Evolutionary conservation across 2,797 vertebrate species (phyloP), one percentile per base, ranked within the genome.

Genomic region (Dryobates pubescens): DNA sequence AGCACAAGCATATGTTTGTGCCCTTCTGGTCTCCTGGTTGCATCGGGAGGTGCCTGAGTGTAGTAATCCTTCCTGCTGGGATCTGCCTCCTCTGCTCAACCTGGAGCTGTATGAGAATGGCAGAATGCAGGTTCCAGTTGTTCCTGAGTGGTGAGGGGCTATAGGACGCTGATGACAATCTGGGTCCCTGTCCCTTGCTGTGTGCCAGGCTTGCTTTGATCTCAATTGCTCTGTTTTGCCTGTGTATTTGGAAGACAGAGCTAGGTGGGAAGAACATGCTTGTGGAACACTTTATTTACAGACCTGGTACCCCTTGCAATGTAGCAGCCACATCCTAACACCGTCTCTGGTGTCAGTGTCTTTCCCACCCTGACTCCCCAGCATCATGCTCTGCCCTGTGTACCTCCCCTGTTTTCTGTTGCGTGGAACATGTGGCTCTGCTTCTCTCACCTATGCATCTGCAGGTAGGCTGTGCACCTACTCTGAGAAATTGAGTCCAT

Each of bases 401-500:
- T 68, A 9, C 29, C 47, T 77, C 32, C 9, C 12, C 7, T 36
- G 0, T 10, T 23, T 19, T 80, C 43, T 57, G 26, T 24, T 47
- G 26, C 3, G 13, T 20, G 4, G 16, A 8, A 49, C 2, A 0
- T 36, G 6, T 3, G 53, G 24, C 13, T 9, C 3, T 8, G 64
- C 4, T 85, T 4, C 7, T 69, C 56, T 67, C 23, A 4, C 45
- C 13, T 47, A 0, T 2, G 3, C 4, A 2, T 17, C 24, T 67
- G 13, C 7, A 7, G 0, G 3, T 51, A 34, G 70, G 16, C 13
- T 77, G 13, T 0, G 1, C 22, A 6, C 8, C 9, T 65, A 3
- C 4, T 10, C 19, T 26, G 30, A 56, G 45, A 65, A 83, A 78
- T 17, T 4, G 11, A 18, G 10, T 78, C 45, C 1, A 0, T 32